Conservation (phyloP, 2,113 vertebrate genomes). For the Columbina picui region DNA sequence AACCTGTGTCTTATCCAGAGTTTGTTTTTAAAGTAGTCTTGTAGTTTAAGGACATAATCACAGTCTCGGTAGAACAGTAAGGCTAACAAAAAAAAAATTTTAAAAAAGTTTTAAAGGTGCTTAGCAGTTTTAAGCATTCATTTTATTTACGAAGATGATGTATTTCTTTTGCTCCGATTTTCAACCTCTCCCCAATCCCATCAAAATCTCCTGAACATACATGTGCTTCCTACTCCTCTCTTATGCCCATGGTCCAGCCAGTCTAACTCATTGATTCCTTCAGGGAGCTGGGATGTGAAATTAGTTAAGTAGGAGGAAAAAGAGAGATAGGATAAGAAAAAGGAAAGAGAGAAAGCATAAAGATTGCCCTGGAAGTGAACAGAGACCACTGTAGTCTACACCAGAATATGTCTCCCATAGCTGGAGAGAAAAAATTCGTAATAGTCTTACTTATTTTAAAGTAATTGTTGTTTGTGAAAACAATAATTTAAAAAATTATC, state of each 20-base stretch:
- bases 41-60: neutral
- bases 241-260: neutral
- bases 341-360: neutral
- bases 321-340: neutral
- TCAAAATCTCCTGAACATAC: neutral
- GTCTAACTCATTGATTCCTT: neutral
- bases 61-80: neutral
- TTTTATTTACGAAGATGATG: neutral
- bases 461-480: neutral
- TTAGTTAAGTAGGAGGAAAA: neutral
- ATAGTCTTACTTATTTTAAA: neutral
- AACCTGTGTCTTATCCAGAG: neutral
- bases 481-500: neutral
- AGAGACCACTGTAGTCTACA: neutral
- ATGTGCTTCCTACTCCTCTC: neutral
- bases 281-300: neutral
- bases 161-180: neutral
- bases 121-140: neutral
- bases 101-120: rapidly evolving
- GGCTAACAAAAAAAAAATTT: neutral
- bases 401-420: neutral
- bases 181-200: neutral
- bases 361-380: neutral
- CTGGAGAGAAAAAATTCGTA: neutral
- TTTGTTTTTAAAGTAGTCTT: neutral